Conservation (phyloP, 2,888 invertebrate genomes). For the Resseliella maxima region DNA sequence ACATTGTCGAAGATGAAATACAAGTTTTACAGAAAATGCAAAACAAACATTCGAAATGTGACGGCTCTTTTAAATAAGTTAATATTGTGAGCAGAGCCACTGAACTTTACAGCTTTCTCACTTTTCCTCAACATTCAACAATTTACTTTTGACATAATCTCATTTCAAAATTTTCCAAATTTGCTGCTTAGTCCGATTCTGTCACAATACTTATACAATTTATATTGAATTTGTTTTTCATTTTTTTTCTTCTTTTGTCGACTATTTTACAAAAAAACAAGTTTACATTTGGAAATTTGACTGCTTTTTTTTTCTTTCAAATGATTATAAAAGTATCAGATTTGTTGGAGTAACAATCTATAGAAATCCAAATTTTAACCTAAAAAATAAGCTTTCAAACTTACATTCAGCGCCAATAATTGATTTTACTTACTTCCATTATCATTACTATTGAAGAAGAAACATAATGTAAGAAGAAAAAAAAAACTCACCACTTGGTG, state of each 20-base stretch:
- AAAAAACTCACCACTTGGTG: too few relatives aligned
- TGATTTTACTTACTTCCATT: too few relatives aligned
- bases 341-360: too few relatives aligned
- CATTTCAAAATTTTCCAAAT: background rate
- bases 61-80: constrained; percentile 42
- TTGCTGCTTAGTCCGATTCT: background rate
- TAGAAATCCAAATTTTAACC: too few relatives aligned
- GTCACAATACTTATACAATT: constrained; percentile 2
- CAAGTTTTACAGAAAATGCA: background rate
- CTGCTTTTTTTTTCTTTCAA: too few relatives aligned
- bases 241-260: too few relatives aligned
- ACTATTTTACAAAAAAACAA: background rate
- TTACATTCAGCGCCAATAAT: too few relatives aligned
- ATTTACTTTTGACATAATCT: background rate
- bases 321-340: too few relatives aligned
- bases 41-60: constrained; percentile 14
- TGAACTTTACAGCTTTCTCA: background rate
- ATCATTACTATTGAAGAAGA: too few relatives aligned
- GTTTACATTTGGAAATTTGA: too few relatives aligned
- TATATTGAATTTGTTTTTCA: background rate
- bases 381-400: too few relatives aligned
- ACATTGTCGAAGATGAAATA: background rate
- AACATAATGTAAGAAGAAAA: too few relatives aligned
- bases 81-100: background rate
- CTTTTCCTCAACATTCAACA: background rate